Evolutionary conservation across 2,113 vertebrate genomes (phyloP).

Genomic region (Balaeniceps rex): DNA sequence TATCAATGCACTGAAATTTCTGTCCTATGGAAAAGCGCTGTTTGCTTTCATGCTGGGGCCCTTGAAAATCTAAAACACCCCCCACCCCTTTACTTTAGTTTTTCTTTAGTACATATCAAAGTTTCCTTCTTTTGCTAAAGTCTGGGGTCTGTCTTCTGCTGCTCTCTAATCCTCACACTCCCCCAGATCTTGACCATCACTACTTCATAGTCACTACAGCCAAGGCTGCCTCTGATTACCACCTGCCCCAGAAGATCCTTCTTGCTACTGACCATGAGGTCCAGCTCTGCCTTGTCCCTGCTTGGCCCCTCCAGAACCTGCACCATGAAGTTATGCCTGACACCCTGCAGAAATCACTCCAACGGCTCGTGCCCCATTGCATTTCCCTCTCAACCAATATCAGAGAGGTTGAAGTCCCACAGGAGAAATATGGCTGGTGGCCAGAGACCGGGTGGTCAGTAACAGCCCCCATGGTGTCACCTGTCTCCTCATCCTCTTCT

Average conservation of each 20-base stretch:
- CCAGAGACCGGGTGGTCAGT: not conserved
- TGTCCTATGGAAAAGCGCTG: not conserved
- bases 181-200: not conserved
- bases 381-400: not conserved
- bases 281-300: not conserved
- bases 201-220: not conserved
- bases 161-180: not conserved
- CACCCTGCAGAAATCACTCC: not conserved
- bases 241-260: not conserved
- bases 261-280: not conserved
- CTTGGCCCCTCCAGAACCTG: not conserved
- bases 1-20: not conserved
- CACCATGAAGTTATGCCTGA: too few relatives aligned
- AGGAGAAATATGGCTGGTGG: not conserved
- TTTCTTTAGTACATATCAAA: not conserved
- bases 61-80: not conserved
- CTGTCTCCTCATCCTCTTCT: not conserved
- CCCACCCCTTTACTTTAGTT: rapidly evolving
- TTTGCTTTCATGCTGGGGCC: not conserved
- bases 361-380: rapidly evolving
- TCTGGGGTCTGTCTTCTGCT: not conserved
- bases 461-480: rapidly evolving
- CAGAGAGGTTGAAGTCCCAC: not conserved
- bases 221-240: not conserved
- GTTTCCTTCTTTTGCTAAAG: not conserved